A percentile compares a stretch with the other conserved stretches of the same genome.
Conservation (phyloP, 2,113 vertebrate genomes). For the Callocephalon fimbriatum region DNA sequence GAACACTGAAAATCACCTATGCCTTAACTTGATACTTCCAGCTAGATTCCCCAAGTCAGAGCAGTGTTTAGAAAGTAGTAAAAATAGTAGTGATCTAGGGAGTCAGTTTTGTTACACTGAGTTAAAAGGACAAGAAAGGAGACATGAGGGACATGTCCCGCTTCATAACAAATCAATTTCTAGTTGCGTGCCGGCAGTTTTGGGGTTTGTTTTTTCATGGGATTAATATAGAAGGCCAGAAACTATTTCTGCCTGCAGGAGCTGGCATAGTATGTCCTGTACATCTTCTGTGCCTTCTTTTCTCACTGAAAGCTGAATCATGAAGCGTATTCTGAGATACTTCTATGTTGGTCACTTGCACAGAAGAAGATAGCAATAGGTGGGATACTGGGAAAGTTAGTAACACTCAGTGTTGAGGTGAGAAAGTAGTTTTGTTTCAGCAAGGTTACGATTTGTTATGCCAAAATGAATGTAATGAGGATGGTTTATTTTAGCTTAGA, state of each 20-base stretch:
- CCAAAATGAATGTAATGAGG: neutral
- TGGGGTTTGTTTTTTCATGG: neutral
- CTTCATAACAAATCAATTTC: neutral
- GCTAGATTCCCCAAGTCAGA: neutral
- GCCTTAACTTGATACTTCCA: neutral
- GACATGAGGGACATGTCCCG: neutral
- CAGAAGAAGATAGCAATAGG: constrained; percentile 23
- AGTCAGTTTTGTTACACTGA: neutral
- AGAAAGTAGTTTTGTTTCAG: constrained; percentile 22
- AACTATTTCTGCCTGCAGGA: constrained; percentile 26
- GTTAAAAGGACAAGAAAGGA: neutral
- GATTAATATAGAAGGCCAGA: constrained; percentile 31
- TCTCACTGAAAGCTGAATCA: neutral
- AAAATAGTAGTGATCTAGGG: neutral
- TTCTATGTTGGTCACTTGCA: neutral
- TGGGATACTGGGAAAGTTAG: constrained; percentile 10
- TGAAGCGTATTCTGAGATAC: neutral
- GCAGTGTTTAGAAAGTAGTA: neutral
- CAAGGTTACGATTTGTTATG: neutral
- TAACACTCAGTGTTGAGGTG: neutral
- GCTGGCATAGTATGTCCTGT: neutral
- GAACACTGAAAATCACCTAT: neutral
- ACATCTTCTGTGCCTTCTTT: neutral
- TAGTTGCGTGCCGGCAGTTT: neutral
- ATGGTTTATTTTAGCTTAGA: constrained; percentile 4